Base-by-base conservation (phyloP, 2,888 invertebrate genomes). In the Leptopilina syphax region DNA sequence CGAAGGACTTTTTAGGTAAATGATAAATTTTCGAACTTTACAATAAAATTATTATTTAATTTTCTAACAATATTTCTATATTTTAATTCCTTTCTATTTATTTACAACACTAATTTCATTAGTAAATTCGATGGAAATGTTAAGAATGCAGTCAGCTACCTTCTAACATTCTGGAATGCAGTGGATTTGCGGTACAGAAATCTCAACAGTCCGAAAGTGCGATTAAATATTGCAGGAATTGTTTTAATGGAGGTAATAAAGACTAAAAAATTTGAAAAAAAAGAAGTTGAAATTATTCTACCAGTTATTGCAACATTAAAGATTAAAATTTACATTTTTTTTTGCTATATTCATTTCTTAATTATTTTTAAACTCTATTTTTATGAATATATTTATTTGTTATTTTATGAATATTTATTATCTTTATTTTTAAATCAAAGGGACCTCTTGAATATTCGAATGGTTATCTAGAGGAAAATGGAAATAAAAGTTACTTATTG, bases 81-180 rank as follows among this genome's bases (percentile, higher is more conserved):
- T 18, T 18, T 18, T 18, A 18, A 18, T 18, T 18, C 18, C 18
- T 54, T 60, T 6, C 41, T 44, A 34, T 76, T 57, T 47, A 44
- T 63, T 63, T 68, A 60, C 7, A 7, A 24, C 7, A 18, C 8
- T 63, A 63, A 18, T 63, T 24, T 18, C 9, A 24, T 63, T 63
- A 83, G 80, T 70, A 34, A 77, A n/a, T 77, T 79, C 47, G 50
- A 79, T 63, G 65, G 76, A 34, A 77, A 79, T 76, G 24, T 87
- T 0, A 81, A 84, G 27, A 85, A 85, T 76, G 82, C 87, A 1
- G 82, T 84, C 34, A 82, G 83, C 68, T 91, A 91, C 73, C 77
- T 89, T 34, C 34, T 90, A 13, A 85, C 90, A 0, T 90, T 89
- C 73, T 90, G 90, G 90, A 88, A 90, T 78, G 91, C 87, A 10